These are phyloP conservation scores for Rhopalosiphum nymphaeae DNA, from an alignment of 2,888 invertebrate species.

Conservation along the genomic window DNA sequence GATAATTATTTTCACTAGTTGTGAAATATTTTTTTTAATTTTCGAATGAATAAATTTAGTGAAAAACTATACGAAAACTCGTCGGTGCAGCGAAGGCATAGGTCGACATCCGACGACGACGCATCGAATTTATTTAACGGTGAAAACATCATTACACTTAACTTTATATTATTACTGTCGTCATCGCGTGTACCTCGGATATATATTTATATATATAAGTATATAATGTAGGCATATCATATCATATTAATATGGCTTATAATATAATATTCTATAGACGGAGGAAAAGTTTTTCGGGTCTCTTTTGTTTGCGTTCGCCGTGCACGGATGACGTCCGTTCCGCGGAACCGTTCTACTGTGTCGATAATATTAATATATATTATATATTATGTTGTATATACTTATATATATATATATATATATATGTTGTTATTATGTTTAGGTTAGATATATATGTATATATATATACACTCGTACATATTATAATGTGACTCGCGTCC, in stretches of 20 bases:
- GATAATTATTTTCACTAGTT: background rate
- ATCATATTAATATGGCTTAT: background rate
- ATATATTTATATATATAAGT: background rate
- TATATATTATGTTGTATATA: constrained; percentile 2
- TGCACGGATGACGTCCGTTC: constrained; percentile 64
- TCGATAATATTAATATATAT: constrained; percentile 34
- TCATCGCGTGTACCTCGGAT: background rate
- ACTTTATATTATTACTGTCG: background rate
- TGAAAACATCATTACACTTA: background rate
- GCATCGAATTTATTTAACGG: background rate
- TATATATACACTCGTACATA: constrained; percentile 2
- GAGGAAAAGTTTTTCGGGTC: constrained; percentile 53
- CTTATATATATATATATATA: background rate
- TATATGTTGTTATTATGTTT: background rate
- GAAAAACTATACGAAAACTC: background rate
- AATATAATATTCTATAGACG: background rate
- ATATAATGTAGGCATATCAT: background rate
- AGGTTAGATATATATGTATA: background rate
- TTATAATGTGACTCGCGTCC: constrained; percentile 4
- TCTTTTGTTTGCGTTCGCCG: constrained; percentile 62
- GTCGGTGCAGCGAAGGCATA: background rate
- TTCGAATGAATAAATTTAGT: background rate
- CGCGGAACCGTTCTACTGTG: constrained; percentile 58
- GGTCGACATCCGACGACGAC: background rate
- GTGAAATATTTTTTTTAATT: background rate